Evolutionary conservation across 2,797 vertebrate genomes (phyloP), one percentile per base, ranked within the genome.

Genomic region (Sebastes itinus): DNA sequence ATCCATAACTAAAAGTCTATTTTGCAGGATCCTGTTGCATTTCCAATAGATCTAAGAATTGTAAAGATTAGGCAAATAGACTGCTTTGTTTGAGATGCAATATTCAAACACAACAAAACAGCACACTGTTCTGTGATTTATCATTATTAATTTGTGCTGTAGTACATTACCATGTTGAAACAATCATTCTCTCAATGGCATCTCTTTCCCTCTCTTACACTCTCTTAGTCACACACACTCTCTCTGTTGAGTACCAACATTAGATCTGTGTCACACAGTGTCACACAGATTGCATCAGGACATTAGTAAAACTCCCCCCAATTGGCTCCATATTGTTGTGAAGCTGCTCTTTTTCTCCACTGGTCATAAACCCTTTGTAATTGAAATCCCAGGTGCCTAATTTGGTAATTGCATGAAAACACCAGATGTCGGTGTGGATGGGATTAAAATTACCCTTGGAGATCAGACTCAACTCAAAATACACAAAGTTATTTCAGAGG

Each of bases 361-460:
- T 73, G 74, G 61, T 75, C 58, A 64, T 68, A 61, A 82, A 66
- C 27, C 23, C 67, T 72, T 79, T 72, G 35, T 80, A 72, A 85
- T 16, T 75, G 54, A 86, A 77, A 81, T 82, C 78, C 62, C 79
- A 74, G 28, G 46, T 35, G 67, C 25, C 73, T 73, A 76, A 77
- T 77, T 84, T 80, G 62, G 65, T 76, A 80, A 81, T 62, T 76
- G 55, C 61, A 75, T 65, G 35, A 77, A 83, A 76, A 84, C 72
- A 83, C 58, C 56, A 82, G 67, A 83, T 80, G 80, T 75, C 23
- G 3, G 30, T 66, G 56, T 61, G 42, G 38, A 67, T 58, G 23
- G 2, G 33, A 72, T 65, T 66, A 69, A 66, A 80, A 75, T 64
- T 70, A 72, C 33, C 71, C 63, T 69, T 63, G 38, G 22, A 80